Evolutionary conservation across 1,140 invertebrate species (phyloP).

Genomic region (Batillaria attramentaria): DNA sequence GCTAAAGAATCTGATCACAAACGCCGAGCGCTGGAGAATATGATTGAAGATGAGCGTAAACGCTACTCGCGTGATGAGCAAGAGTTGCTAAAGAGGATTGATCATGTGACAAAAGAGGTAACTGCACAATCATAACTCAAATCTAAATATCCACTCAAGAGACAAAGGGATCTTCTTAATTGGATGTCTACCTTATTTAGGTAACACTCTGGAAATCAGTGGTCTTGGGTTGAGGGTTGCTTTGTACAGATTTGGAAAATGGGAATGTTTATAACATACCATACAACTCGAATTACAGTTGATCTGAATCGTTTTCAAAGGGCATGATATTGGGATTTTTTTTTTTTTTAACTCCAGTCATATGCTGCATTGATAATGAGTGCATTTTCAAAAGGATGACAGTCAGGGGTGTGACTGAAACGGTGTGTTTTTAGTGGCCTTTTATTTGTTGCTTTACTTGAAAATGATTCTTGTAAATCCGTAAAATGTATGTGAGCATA

Average conservation of each 20-base stretch:
- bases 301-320: too few species aligned
- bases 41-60: constrained; percentile 16
- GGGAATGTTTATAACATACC: neutral
- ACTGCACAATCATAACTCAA: neutral
- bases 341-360: too few species aligned
- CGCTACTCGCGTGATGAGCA: constrained; percentile 12
- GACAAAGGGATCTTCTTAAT: neutral
- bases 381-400: too few species aligned
- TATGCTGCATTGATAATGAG: too few species aligned
- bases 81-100: neutral
- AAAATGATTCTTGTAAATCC: too few species aligned
- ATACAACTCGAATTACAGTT: too few species aligned
- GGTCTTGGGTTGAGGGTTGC: too few species aligned
- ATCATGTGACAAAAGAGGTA: constrained; percentile 1
- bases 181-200: neutral
- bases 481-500: too few species aligned
- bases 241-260: neutral
- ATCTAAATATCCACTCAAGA: neutral
- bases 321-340: too few species aligned
- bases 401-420: too few species aligned
- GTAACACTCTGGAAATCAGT: neutral
- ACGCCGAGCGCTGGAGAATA: neutral
- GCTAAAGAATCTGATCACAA: neutral
- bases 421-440: too few species aligned
- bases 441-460: too few species aligned